Conservation (phyloP, 2,888 invertebrate genomes). For the Ormyrus rosae region DNA sequence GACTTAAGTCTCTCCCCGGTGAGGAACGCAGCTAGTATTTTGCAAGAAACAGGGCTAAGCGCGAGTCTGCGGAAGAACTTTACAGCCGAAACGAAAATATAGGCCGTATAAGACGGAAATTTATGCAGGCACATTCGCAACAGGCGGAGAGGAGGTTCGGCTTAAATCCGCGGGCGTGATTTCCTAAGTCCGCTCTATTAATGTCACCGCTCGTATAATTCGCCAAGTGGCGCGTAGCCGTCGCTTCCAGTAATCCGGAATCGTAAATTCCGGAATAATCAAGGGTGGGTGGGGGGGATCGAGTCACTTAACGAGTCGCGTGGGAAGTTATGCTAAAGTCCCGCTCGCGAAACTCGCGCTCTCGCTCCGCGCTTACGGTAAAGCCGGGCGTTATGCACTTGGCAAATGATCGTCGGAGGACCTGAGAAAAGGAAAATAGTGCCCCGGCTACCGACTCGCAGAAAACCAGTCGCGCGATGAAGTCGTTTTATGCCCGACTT, state of each 20-base stretch:
- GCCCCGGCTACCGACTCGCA: constrained; percentile 2
- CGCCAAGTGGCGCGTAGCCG: constrained; percentile 2
- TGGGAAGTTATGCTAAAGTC: constrained; percentile 63
- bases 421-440: constrained; percentile 41
- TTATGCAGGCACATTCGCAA: constrained; percentile 36
- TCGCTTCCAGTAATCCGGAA: constrained; percentile 50
- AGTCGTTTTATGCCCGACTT: constrained; percentile 31
- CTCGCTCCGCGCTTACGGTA: constrained; percentile 16
- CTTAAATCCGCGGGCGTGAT: constrained; percentile 23
- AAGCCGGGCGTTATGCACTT: constrained; percentile 22
- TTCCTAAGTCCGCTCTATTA: constrained; percentile 41
- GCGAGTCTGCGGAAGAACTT: background rate
- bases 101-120: constrained; percentile 20
- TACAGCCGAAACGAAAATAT: constrained; percentile 13
- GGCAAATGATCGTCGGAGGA: constrained; percentile 16
- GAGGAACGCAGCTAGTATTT: too few relatives aligned
- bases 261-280: constrained; percentile 63
- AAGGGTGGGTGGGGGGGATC: constrained; percentile 55
- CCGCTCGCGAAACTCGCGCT: constrained; percentile 13
- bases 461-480: constrained; percentile 47
- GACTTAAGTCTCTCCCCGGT: background rate
- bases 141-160: background rate
- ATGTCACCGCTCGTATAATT: constrained; percentile 31
- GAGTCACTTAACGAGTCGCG: constrained; percentile 57
- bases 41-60: too few relatives aligned